Conservation (phyloP, 2,113 vertebrate species). For the Lophotis ruficrista region DNA sequence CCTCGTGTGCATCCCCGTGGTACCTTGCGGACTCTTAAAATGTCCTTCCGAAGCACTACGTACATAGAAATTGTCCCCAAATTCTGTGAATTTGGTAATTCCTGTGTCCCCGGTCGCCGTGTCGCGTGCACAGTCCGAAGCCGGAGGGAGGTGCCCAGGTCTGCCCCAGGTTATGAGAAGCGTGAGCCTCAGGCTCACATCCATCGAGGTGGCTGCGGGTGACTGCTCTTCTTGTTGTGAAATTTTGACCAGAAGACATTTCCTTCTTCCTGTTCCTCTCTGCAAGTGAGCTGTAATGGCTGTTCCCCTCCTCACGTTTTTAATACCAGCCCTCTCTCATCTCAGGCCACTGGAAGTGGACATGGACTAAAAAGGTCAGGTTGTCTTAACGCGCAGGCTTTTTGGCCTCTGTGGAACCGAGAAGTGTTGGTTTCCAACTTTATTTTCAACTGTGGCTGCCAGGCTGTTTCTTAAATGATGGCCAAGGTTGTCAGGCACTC, state of each 20-base stretch:
- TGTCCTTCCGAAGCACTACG: background rate
- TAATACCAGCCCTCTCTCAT: background rate
- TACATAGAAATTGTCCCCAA: background rate
- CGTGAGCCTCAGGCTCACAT: rapidly evolving
- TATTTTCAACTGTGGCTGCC: background rate
- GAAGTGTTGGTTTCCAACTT: background rate
- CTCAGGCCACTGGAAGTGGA: background rate
- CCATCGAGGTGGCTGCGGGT: rapidly evolving
- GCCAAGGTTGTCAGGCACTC: background rate
- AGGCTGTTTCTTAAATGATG: background rate
- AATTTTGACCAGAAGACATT: background rate
- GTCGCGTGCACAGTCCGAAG: background rate
- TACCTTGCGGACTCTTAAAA: background rate
- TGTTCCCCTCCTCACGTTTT: rapidly evolving
- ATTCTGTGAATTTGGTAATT: background rate
- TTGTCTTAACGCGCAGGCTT: background rate
- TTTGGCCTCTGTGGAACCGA: background rate
- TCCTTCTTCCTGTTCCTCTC: background rate
- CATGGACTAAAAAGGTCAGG: background rate
- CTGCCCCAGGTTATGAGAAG: background rate
- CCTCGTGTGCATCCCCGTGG: background rate
- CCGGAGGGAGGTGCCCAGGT: background rate
- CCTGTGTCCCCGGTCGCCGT: background rate
- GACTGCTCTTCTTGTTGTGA: background rate
- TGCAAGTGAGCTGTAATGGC: background rate